Conservation (phyloP, 2,797 vertebrate genomes). For the Petrocephalus sullivani region DNA sequence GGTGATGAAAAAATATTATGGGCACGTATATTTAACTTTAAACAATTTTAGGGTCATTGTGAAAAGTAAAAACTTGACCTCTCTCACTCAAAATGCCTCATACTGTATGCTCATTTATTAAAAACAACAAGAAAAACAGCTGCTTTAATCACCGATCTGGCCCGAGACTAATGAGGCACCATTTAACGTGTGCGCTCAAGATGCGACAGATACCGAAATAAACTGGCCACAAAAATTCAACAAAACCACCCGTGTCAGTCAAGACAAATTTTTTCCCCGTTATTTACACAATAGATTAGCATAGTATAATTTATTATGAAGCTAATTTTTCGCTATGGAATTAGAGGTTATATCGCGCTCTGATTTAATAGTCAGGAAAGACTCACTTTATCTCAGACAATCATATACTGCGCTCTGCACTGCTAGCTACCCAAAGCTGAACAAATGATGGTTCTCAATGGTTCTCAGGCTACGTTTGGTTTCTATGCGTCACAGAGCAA, state of each 20-base stretch:
- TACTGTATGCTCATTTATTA: not conserved
- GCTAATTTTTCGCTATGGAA: not conserved
- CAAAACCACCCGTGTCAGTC: not conserved
- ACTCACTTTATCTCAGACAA: not conserved
- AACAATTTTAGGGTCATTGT: not conserved
- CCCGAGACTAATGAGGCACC: not conserved
- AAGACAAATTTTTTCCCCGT: not conserved
- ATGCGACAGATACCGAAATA: not conserved
- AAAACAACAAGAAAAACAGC: not conserved
- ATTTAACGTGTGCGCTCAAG: not conserved
- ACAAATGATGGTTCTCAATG: slow-evolving; percentile 34
- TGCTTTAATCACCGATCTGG: not conserved
- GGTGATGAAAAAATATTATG: not conserved
- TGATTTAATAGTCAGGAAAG: not conserved
- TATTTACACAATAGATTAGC: not conserved
- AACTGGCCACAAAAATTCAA: not conserved
- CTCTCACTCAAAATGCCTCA: not conserved
- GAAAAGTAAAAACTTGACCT: not conserved
- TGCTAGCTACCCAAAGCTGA: slow-evolving; percentile 45
- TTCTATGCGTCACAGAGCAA: slow-evolving; percentile 43
- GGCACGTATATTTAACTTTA: not conserved
- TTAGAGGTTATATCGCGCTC: not conserved
- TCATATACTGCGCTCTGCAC: slow-evolving; percentile 32
- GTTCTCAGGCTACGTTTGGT: slow-evolving; percentile 40
- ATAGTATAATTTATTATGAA: not conserved